Evolutionary conservation across 2,797 vertebrate genomes (phyloP).

Genomic region (Bradypodion pumilum): DNA sequence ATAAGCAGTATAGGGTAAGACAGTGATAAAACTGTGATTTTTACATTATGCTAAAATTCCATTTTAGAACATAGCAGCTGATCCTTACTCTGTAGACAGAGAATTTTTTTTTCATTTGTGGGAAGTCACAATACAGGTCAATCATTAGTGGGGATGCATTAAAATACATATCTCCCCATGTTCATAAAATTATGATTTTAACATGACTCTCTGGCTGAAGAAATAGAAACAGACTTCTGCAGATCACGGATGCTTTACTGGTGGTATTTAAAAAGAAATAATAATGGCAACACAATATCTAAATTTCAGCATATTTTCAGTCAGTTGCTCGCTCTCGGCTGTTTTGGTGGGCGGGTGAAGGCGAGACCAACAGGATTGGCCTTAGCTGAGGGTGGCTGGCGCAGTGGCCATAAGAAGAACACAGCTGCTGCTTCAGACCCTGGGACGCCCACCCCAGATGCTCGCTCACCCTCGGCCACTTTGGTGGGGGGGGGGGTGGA

Average conservation of each 20-base stretch:
- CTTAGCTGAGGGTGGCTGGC: too few species aligned
- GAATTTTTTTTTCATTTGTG: background rate
- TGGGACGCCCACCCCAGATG: too few species aligned
- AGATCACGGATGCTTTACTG: background rate
- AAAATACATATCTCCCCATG: background rate
- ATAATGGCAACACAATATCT: background rate
- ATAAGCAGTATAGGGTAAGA: background rate
- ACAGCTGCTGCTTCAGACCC: too few species aligned
- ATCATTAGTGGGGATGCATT: background rate
- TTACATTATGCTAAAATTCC: background rate
- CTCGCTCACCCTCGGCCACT: too few species aligned
- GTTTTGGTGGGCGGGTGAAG: too few species aligned
- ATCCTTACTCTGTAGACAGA: background rate
- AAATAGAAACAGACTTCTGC: background rate
- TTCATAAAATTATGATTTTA: background rate
- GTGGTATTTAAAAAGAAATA: background rate
- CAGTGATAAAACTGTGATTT: background rate
- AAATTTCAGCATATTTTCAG: background rate
- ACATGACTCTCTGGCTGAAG: background rate
- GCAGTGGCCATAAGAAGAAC: too few species aligned
- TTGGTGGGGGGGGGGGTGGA: too few species aligned
- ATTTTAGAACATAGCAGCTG: background rate
- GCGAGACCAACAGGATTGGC: too few species aligned
- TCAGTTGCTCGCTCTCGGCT: too few species aligned
- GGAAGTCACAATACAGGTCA: background rate